These are phyloP conservation scores for Gisinianus flammeolus DNA, from an alignment of 2,888 invertebrate genomes.

Conservation along the genomic window DNA sequence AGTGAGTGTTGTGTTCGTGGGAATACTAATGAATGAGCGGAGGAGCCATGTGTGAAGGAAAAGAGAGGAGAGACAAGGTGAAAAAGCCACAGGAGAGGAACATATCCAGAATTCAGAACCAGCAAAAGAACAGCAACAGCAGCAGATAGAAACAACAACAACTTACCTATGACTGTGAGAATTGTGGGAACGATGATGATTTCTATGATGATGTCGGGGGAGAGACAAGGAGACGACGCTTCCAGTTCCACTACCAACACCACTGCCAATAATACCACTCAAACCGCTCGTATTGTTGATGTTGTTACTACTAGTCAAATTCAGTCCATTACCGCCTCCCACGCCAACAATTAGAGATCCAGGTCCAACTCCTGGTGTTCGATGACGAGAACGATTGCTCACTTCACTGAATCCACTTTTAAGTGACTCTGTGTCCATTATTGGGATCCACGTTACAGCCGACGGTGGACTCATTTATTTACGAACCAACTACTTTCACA, in stretches of 20 bases:
- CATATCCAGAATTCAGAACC: not conserved
- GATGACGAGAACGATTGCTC: conserved; percentile 72
- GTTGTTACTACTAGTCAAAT: conserved; percentile 29
- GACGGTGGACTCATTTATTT: conserved; percentile 5
- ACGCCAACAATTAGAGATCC: not conserved
- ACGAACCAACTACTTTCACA: not conserved
- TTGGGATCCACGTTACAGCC: conserved; percentile 1
- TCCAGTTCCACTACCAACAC: conserved; percentile 26
- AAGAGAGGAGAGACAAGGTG: conserved; percentile 30
- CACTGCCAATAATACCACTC: not conserved
- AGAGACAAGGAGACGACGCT: conserved; percentile 50
- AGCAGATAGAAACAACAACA: not conserved
- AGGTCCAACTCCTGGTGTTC: conserved; percentile 36
- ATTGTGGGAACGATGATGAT: conserved; percentile 55
- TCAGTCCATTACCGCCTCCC: conserved; percentile 43
- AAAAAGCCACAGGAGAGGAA: conserved; percentile 35
- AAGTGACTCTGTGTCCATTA: conserved; percentile 92
- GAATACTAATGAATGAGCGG: conserved; percentile 40
- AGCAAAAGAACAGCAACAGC: not conserved
- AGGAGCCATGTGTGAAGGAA: conserved; percentile 41
- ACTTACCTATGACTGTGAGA: conserved; percentile 46
- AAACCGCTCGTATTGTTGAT: conserved; percentile 13
- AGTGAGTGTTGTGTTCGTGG: conserved; percentile 1
- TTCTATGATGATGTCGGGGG: conserved; percentile 52
- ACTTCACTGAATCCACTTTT: conserved; percentile 80